These are phyloP conservation scores for Emydura subglobosa DNA, from an alignment of 2,113 vertebrate genomes.

Conservation along the genomic window DNA sequence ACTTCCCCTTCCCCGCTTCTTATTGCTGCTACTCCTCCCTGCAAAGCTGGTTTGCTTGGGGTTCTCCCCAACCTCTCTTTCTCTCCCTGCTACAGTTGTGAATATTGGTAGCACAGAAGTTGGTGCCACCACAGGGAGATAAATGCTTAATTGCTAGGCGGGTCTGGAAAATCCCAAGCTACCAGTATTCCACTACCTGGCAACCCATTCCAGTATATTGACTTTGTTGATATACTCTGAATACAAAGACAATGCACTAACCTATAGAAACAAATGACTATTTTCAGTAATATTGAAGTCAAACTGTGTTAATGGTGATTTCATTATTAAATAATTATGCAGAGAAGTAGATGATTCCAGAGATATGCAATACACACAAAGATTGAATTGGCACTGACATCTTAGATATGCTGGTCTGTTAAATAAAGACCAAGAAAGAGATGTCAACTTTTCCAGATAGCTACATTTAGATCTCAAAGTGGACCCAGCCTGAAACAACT, in stretches of 20 bases:
- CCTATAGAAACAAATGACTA: background rate
- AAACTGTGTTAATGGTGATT: fast-evolving
- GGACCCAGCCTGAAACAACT: background rate
- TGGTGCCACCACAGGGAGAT: background rate
- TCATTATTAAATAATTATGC: background rate
- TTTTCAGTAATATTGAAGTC: background rate
- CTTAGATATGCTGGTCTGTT: background rate
- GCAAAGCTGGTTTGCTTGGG: background rate
- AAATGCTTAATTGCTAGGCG: background rate
- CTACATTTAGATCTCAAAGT: background rate
- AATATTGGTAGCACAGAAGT: background rate
- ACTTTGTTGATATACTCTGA: background rate
- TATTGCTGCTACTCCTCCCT: background rate
- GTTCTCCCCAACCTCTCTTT: background rate
- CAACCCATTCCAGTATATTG: background rate
- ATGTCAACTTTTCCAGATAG: background rate
- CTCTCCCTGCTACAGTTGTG: background rate
- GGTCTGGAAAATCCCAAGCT: fast-evolving
- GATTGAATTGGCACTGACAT: background rate
- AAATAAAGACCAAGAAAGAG: background rate
- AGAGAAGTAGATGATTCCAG: background rate
- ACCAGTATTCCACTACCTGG: background rate
- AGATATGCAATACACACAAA: background rate
- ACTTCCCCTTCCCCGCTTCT: background rate
- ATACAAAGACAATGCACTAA: background rate